Evolutionary conservation across 2,113 vertebrate species (phyloP).

Genomic region (Dolichallabes microphthalmus): DNA sequence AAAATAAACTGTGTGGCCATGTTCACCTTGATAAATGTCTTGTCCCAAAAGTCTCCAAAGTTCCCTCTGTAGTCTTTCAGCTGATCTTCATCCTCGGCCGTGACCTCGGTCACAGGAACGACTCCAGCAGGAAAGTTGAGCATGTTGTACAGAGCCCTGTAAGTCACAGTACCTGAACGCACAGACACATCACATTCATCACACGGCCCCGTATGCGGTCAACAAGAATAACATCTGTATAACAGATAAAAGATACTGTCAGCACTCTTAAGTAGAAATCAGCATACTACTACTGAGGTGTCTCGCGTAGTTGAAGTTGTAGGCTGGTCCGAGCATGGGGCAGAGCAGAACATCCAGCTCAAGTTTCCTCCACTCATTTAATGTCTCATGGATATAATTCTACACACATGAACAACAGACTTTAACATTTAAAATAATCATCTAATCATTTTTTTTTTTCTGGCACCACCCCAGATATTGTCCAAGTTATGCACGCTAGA

Average conservation of each 20-base stretch:
- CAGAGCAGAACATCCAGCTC: conserved; percentile 86
- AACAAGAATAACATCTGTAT: background rate
- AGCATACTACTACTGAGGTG: conserved; percentile 68
- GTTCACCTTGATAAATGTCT: conserved; percentile 73
- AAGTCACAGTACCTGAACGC: conserved; percentile 66
- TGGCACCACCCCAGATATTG: too few species aligned
- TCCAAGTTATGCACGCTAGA: too few species aligned
- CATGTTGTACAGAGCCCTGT: conserved; percentile 77
- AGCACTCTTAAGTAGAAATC: background rate
- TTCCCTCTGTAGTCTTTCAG: conserved; percentile 74
- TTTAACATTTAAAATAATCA: too few species aligned
- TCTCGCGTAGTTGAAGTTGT: conserved; percentile 65
- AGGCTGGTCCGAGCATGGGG: conserved; percentile 84
- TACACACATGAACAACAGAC: conserved; percentile 48
- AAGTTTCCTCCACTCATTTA: conserved; percentile 75
- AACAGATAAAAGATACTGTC: too few species aligned
- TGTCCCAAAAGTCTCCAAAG: conserved; percentile 78
- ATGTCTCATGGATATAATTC: conserved; percentile 77
- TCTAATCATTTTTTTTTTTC: too few species aligned
- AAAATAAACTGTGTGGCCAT: background rate
- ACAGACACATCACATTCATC: background rate
- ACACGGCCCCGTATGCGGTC: background rate
- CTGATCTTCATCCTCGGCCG: conserved; percentile 78
- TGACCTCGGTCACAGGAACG: conserved; percentile 82
- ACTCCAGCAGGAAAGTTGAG: conserved; percentile 83